phyloP scores from a whole-genome alignment of 2,797 vertebrate species.

The Galaxias olidus region DNA sequence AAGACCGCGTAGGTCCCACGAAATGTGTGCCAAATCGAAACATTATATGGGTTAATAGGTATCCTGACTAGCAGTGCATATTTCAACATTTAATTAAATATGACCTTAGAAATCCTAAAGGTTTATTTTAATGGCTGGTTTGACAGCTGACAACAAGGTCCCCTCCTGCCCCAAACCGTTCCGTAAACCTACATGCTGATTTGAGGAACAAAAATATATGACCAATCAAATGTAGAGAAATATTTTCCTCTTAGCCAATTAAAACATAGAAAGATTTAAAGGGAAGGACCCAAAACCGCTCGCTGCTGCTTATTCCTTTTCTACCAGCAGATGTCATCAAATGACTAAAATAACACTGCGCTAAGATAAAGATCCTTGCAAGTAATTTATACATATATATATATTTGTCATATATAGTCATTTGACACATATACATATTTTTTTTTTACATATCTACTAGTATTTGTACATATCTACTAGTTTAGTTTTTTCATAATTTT shows the following conservation, averaged over 20 bases:
- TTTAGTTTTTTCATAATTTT: neutral
- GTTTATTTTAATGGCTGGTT: neutral
- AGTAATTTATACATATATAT: neutral
- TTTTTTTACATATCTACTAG: too few relatives aligned
- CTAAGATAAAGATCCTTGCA: neutral
- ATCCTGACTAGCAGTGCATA: neutral
- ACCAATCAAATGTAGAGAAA: conserved; percentile 37
- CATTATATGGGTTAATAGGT: conserved; percentile 29
- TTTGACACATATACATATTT: too few relatives aligned
- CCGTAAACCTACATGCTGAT: conserved; percentile 38
- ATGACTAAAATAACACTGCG: neutral
- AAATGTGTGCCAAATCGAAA: conserved; percentile 25
- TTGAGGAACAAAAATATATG: neutral
- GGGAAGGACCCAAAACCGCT: too few relatives aligned
- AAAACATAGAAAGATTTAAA: neutral
- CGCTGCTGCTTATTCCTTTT: fast-evolving
- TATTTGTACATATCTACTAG: neutral
- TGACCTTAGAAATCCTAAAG: neutral
- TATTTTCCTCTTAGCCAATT: conserved; percentile 41
- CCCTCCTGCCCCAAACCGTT: too few relatives aligned
- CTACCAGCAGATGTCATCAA: conserved; percentile 48
- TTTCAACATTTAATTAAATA: neutral
- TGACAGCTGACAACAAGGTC: neutral
- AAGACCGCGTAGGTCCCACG: conserved; percentile 37
- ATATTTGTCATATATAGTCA: too few relatives aligned